Evolutionary conservation across 2,888 invertebrate species (phyloP).

Genomic region (Diarsia mendica): DNA sequence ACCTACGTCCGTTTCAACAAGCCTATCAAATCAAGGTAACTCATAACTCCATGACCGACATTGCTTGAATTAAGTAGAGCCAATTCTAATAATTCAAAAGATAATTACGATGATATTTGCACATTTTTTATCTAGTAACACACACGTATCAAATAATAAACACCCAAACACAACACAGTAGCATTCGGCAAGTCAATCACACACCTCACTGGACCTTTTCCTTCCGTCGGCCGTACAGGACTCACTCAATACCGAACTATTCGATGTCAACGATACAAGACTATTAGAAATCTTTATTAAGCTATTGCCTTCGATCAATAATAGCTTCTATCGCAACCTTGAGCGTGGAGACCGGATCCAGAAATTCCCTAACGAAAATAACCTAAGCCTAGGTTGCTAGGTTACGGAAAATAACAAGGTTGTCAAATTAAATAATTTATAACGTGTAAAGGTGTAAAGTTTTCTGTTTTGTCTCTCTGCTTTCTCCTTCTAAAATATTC

Average conservation of each 20-base stretch:
- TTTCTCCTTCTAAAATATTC: too few relatives aligned
- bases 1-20: neutral
- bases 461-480: too few relatives aligned
- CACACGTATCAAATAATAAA: neutral
- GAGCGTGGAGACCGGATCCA: too few relatives aligned
- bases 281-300: neutral
- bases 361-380: too few relatives aligned
- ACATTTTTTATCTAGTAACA: neutral
- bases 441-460: too few relatives aligned
- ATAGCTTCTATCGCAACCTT: too few relatives aligned
- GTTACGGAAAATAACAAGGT: too few relatives aligned
- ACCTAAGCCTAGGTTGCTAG: too few relatives aligned
- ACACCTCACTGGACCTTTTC: conserved; percentile 40
- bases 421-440: too few relatives aligned
- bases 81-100: neutral
- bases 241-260: neutral
- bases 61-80: neutral
- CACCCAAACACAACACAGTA: conserved; percentile 3
- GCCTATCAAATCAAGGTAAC: neutral
- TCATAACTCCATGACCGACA: neutral
- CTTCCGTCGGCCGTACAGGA: conserved; percentile 17
- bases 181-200: conserved; percentile 38
- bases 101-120: neutral
- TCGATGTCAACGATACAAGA: neutral
- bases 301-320: too few relatives aligned